Conservation (phyloP, 2,113 vertebrate species). For the Salminus brasiliensis region DNA sequence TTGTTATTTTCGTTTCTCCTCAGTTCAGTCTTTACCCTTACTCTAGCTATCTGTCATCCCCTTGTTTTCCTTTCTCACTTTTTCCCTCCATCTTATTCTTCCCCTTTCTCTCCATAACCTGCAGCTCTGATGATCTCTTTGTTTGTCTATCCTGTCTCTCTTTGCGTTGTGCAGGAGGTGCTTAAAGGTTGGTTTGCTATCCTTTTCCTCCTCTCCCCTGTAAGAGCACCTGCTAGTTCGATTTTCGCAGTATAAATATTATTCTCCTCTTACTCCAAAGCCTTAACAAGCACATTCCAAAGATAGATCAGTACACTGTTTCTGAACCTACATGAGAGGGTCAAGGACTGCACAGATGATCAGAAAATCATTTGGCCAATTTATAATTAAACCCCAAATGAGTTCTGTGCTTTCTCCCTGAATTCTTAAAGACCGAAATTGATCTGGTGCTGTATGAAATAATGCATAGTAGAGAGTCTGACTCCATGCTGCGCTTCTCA, state of each 20-base stretch:
- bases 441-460: not conserved
- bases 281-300: not conserved
- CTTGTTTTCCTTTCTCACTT: not conserved
- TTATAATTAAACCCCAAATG: not conserved
- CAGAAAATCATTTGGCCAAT: not conserved
- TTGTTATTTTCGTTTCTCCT: no score
- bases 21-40: not conserved
- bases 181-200: constrained; percentile 61
- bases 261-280: not conserved
- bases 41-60: not conserved
- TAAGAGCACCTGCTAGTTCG: not conserved
- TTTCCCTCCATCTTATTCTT: not conserved
- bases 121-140: constrained; percentile 37
- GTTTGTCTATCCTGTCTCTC: constrained; percentile 44
- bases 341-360: not conserved
- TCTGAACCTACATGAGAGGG: not conserved
- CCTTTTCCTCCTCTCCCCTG: constrained; percentile 31
- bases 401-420: not conserved
- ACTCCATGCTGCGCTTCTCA: not conserved
- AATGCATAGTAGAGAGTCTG: not conserved
- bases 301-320: not conserved
- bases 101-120: not conserved
- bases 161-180: constrained; percentile 60
- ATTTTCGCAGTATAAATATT: constrained; percentile 9
- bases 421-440: no score